phyloP scores from a whole-genome alignment of 2,113 vertebrate species.

The Cebidichthys violaceus region DNA sequence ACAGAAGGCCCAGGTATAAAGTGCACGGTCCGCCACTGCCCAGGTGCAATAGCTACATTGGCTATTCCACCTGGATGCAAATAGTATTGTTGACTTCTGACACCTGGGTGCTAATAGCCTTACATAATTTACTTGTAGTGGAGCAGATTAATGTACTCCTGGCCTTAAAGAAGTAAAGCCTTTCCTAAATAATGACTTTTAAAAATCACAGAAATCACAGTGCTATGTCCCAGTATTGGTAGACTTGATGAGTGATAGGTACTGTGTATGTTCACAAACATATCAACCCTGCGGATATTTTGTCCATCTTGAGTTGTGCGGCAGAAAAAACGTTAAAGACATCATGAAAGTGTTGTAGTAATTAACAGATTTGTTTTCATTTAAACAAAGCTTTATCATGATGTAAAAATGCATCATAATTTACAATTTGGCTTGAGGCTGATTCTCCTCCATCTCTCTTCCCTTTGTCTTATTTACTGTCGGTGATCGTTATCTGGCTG shows the following conservation, averaged over 20 bases:
- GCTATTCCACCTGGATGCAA: no score
- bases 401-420: neutral
- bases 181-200: neutral
- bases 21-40: no score
- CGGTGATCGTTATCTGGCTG: neutral
- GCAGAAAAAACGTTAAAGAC: neutral
- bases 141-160: neutral
- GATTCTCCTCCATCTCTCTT: neutral
- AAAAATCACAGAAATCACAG: neutral
- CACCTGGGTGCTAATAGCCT: no score
- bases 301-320: neutral
- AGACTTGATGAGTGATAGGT: neutral
- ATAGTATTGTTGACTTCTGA: no score
- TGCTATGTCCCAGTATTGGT: neutral
- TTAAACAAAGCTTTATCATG: neutral
- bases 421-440: neutral
- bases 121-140: neutral
- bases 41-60: no score
- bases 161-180: neutral
- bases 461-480: neutral
- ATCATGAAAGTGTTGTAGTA: neutral
- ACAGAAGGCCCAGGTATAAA: no score
- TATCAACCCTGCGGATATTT: neutral
- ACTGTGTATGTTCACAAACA: neutral
- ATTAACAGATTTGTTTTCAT: neutral